A percentile compares a stretch with the other conserved stretches of the same genome.
Evolutionary conservation across 2,113 vertebrate species (phyloP).

Genomic region (Microtus pennsylvanicus): DNA sequence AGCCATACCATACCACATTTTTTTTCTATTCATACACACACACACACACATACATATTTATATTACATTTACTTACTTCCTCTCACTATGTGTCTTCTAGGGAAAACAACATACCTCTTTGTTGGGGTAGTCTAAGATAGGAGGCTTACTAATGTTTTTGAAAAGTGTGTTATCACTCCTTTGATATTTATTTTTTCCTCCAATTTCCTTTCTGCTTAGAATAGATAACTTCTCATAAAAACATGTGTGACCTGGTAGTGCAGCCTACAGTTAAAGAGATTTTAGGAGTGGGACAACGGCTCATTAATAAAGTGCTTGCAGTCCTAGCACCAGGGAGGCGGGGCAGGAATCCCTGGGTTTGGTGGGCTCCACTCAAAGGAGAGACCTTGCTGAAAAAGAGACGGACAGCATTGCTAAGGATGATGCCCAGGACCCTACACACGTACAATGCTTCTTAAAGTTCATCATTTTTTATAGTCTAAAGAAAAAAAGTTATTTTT

Average conservation of each 20-base stretch:
- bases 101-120: not conserved
- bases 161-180: not conserved
- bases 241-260: not conserved
- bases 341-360: not conserved
- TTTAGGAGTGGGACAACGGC: not conserved
- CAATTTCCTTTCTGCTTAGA: not conserved
- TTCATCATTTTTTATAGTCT: not conserved
- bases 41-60: not conserved
- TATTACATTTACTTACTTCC: not conserved
- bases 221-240: not conserved
- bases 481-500: constrained; percentile 54
- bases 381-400: not conserved
- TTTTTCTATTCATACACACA: not conserved
- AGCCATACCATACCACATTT: not conserved
- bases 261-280: not conserved
- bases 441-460: not conserved
- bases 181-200: constrained; percentile 1
- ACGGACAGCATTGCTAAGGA: not conserved
- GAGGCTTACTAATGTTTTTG: not conserved
- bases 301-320: not conserved
- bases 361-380: too few relatives aligned
- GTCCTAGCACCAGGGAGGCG: not conserved
- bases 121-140: not conserved
- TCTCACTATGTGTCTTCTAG: not conserved
- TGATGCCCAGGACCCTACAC: not conserved